Conservation (phyloP, 2,113 vertebrate genomes). For the Tachycineta bicolor region DNA sequence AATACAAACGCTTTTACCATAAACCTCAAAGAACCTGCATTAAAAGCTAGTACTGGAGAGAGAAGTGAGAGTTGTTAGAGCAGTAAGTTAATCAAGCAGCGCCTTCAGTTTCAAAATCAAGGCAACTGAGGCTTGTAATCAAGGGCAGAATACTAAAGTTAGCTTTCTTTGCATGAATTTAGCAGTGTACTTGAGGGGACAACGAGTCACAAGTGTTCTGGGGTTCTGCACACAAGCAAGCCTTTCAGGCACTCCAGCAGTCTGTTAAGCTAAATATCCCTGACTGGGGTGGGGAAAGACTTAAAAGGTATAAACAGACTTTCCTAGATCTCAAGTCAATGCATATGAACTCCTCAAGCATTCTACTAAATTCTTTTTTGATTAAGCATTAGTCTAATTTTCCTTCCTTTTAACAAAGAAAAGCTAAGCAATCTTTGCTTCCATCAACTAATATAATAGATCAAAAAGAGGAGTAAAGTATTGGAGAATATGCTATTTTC, state of each 20-base stretch:
- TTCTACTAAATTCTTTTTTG: background rate
- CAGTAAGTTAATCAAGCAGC: slow-evolving; percentile 39
- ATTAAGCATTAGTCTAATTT: background rate
- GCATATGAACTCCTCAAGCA: background rate
- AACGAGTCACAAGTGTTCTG: slow-evolving; percentile 15
- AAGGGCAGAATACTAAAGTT: slow-evolving; percentile 14
- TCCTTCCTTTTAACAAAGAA: background rate
- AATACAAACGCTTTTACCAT: background rate
- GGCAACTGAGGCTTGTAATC: background rate
- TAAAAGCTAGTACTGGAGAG: background rate
- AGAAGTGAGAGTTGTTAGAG: slow-evolving; percentile 23
- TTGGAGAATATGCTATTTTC: background rate
- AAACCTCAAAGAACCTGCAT: background rate
- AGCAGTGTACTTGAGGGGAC: slow-evolving; percentile 31
- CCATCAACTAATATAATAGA: background rate
- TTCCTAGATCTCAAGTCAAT: background rate
- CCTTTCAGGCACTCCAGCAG: background rate
- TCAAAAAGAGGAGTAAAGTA: background rate
- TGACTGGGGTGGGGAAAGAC: background rate
- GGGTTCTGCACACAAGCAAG: background rate
- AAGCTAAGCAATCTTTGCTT: background rate
- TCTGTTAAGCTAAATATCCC: background rate
- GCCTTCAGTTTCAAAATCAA: slow-evolving; percentile 10
- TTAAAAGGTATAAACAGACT: background rate
- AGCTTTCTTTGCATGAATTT: background rate